Evolutionary conservation across 2,888 invertebrate species (phyloP).

Genomic region (Diachrysia chrysitis): DNA sequence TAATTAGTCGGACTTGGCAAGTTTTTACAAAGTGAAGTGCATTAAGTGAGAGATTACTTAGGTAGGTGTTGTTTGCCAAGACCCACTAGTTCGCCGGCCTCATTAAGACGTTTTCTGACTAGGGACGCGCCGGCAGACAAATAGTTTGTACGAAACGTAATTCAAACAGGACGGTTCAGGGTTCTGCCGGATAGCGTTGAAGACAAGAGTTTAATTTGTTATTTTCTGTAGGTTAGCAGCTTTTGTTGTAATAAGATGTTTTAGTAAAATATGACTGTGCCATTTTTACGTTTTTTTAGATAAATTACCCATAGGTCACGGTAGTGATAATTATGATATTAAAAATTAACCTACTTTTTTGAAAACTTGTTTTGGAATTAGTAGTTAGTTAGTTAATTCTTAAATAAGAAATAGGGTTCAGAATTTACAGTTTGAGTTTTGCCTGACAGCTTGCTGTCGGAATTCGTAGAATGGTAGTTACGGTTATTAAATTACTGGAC

Average conservation of each 20-base stretch:
- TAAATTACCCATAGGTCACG: background rate
- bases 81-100: slow-evolving; percentile 50
- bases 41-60: slow-evolving; percentile 52
- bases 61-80: slow-evolving; percentile 60
- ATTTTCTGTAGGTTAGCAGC: slow-evolving; percentile 13
- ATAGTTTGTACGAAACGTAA: slow-evolving; percentile 29
- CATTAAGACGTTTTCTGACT: slow-evolving; percentile 60
- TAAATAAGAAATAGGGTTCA: no score
- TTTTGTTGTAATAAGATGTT: background rate
- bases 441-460: no score
- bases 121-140: slow-evolving; percentile 33
- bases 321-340: background rate
- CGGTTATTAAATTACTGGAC: no score
- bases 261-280: background rate
- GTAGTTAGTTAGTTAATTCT: no score
- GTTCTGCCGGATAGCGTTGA: slow-evolving; percentile 13
- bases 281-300: background rate
- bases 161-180: slow-evolving; percentile 30
- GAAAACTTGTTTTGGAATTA: no score
- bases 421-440: background rate
- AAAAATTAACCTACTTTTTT: no score
- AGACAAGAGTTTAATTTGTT: slow-evolving; percentile 18
- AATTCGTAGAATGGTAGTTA: no score
- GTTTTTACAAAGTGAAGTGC: slow-evolving; percentile 60
- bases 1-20: slow-evolving; percentile 61